These are phyloP conservation scores for Leptopilina drosophilae DNA, from an alignment of 2,888 invertebrate species.

Conservation along the genomic window DNA sequence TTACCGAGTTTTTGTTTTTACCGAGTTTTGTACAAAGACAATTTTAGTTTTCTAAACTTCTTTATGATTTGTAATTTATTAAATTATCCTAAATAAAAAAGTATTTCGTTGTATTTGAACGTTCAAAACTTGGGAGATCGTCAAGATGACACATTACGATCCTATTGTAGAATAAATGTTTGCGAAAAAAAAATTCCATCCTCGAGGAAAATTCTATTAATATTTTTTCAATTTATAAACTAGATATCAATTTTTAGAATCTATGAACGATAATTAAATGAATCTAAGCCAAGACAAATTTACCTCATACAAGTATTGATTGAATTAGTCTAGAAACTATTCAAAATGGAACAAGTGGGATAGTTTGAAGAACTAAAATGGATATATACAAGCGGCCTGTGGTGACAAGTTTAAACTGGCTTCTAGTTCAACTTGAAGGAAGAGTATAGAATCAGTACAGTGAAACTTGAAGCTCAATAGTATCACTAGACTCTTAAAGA, in stretches of 20 bases:
- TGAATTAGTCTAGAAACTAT: conserved; percentile 35
- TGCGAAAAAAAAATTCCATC: background rate
- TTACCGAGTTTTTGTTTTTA: too few relatives aligned
- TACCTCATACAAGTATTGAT: conserved; percentile 14
- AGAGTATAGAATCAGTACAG: background rate
- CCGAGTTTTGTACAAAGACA: too few relatives aligned
- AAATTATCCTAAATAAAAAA: too few relatives aligned
- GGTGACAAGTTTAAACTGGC: conserved; percentile 15
- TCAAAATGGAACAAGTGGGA: conserved; percentile 11
- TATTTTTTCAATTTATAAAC: background rate
- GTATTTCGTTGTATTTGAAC: too few relatives aligned
- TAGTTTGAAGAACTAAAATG: conserved; percentile 8
- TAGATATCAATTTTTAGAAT: background rate
- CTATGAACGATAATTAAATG: background rate
- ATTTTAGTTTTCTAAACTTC: too few relatives aligned
- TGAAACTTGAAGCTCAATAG: conserved; percentile 1
- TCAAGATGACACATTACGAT: too few relatives aligned
- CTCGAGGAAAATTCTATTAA: background rate
- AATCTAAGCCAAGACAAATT: conserved; percentile 21
- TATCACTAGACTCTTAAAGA: background rate
- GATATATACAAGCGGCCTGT: conserved; percentile 1
- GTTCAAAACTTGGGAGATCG: too few relatives aligned
- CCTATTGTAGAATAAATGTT: background rate
- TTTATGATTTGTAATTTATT: too few relatives aligned
- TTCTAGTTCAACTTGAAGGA: conserved; percentile 32